Evolutionary conservation across 2,797 vertebrate species (phyloP).

Genomic region (Mus minutoides): DNA sequence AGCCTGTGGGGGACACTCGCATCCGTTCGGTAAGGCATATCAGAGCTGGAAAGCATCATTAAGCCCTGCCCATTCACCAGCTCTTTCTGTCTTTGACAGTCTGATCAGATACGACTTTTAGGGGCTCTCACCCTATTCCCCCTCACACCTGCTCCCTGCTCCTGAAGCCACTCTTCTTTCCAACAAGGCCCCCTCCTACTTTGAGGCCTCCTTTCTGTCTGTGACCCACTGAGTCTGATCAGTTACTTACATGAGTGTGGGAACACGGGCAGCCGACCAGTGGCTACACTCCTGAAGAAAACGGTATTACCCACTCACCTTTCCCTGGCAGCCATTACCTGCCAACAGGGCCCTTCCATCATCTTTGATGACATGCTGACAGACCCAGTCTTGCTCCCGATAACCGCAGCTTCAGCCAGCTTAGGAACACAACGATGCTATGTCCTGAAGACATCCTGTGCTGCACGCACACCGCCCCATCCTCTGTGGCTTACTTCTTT

Average conservation of each 20-base stretch:
- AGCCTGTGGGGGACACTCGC: neutral
- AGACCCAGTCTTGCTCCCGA: neutral
- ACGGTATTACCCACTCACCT: too few relatives aligned
- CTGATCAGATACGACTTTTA: neutral
- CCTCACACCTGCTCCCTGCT: too few relatives aligned
- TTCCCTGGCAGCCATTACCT: too few relatives aligned
- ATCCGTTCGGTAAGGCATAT: neutral
- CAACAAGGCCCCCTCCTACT: neutral
- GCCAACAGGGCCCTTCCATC: too few relatives aligned
- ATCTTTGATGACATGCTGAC: neutral
- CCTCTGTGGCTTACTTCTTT: neutral
- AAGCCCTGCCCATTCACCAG: neutral
- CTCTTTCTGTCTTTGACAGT: neutral
- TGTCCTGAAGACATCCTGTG: neutral
- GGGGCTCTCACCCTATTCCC: too few relatives aligned
- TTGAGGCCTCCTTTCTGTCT: too few relatives aligned
- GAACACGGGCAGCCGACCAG: neutral
- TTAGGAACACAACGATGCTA: fast-evolving
- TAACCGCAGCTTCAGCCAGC: neutral
- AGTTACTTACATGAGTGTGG: too few relatives aligned
- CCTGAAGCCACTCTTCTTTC: neutral
- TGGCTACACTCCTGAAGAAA: neutral
- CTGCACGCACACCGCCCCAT: too few relatives aligned
- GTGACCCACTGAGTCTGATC: neutral
- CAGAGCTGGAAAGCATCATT: neutral